Evolutionary conservation across 2,888 invertebrate genomes (phyloP).

Genomic region (Xestia ashworthii): DNA sequence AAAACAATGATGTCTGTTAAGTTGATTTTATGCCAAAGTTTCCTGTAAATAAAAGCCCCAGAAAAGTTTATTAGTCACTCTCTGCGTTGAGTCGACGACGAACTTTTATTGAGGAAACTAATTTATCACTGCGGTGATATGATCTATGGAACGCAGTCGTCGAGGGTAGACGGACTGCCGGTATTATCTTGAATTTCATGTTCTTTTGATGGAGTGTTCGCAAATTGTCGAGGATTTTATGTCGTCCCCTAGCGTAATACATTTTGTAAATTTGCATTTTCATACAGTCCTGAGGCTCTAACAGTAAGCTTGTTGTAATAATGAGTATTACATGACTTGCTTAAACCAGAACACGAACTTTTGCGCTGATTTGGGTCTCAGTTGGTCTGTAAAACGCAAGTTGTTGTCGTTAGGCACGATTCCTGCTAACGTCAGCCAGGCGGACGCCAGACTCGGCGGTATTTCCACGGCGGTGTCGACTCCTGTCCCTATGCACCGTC

Average conservation of each 20-base stretch:
- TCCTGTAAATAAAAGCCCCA: constrained; percentile 38
- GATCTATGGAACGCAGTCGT: constrained; percentile 76
- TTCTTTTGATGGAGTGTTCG: constrained; percentile 73
- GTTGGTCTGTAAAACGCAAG: constrained; percentile 22
- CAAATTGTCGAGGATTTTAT: constrained; percentile 68
- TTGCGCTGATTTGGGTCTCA: constrained; percentile 12
- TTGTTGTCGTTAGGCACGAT: constrained; percentile 34
- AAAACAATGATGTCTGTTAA: constrained; percentile 42
- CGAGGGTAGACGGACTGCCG: constrained; percentile 67
- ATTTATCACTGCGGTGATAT: constrained; percentile 82
- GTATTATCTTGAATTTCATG: constrained; percentile 69
- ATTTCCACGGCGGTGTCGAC: constrained; percentile 78
- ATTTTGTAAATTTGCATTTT: constrained; percentile 54
- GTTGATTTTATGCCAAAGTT: constrained; percentile 49
- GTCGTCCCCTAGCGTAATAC: constrained; percentile 39
- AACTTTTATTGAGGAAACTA: constrained; percentile 79
- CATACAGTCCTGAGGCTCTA: constrained; percentile 21
- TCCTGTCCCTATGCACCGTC: constrained; percentile 74
- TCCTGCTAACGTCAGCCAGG: constrained; percentile 74
- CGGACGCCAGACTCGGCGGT: constrained; percentile 81
- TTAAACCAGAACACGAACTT: background rate
- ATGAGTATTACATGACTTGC: constrained; percentile 4
- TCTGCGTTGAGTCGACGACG: constrained; percentile 66
- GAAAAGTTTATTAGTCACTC: constrained; percentile 64
- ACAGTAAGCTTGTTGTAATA: constrained; percentile 18